Percentiles rank a stretch among this genome's conserved stretches.
Conservation (phyloP, 53 echinoderm and acorn worm species). For the Luidia sarsii region DNA sequence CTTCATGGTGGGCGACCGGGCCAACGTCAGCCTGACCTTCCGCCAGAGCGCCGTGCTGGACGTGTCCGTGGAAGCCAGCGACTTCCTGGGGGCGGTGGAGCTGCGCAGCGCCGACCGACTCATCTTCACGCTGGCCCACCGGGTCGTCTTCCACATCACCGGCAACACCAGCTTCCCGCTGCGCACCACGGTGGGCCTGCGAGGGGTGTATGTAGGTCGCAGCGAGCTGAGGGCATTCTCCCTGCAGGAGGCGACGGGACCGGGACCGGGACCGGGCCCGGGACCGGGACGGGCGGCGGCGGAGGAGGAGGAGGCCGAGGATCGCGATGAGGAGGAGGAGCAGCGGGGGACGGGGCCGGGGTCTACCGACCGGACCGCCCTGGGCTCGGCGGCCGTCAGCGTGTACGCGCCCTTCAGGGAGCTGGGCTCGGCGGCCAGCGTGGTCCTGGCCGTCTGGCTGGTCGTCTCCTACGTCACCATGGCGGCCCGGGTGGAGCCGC, state of each 20-base stretch:
- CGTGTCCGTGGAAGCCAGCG: neutral
- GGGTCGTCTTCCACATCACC: conserved; percentile 26
- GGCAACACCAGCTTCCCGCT: conserved; percentile 27
- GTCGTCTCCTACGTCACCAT: conserved; percentile 73
- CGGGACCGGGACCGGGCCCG: too few species aligned
- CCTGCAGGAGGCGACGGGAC: neutral
- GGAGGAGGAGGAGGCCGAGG: neutral
- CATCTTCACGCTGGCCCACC: conserved; percentile 4
- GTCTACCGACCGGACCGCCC: neutral
- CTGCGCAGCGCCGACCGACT: conserved; percentile 7
- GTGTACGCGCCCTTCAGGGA: conserved; percentile 23
- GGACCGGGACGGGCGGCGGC: neutral
- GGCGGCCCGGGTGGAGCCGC: conserved; percentile 80
- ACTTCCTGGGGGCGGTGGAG: conserved; percentile 4
- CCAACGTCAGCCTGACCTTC: neutral
- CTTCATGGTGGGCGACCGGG: conserved; percentile 16
- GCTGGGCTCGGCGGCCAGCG: conserved; percentile 45
- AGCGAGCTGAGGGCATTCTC: neutral
- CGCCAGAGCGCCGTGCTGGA: neutral
- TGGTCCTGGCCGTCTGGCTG: conserved; percentile 63
- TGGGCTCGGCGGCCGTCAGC: neutral
- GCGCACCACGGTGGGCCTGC: neutral
- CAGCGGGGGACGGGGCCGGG: too few species aligned
- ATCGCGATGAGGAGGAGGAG: too few species aligned
- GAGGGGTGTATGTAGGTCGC: conserved; percentile 1